Conservation (phyloP, 2,113 vertebrate species). For the Anolis carolinensis region DNA sequence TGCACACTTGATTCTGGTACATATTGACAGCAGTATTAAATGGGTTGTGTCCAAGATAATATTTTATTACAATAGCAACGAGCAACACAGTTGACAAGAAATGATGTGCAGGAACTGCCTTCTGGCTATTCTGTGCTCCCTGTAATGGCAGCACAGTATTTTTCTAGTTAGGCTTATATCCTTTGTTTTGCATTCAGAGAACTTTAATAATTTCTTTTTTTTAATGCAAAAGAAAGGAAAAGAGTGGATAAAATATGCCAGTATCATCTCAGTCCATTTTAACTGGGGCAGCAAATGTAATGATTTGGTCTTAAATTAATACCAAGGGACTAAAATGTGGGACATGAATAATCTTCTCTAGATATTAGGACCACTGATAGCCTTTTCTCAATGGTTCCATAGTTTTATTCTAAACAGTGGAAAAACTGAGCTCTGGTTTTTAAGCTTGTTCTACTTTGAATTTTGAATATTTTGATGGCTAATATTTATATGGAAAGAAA, state of each 20-base stretch:
- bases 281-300: constrained; percentile 55
- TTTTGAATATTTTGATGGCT: constrained; percentile 33
- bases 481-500: constrained; percentile 28
- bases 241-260: constrained; percentile 40
- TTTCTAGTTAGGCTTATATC: background rate
- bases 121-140: constrained; percentile 42
- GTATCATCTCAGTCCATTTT: constrained; percentile 54
- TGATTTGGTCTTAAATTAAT: constrained; percentile 44
- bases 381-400: constrained; percentile 23
- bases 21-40: background rate
- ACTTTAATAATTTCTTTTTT: constrained; percentile 41
- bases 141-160: constrained; percentile 40
- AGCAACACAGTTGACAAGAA: constrained; percentile 12
- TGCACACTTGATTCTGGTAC: background rate
- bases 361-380: constrained; percentile 23
- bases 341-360: constrained; percentile 54
- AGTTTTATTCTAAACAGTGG: constrained; percentile 13
- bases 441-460: constrained; percentile 38
- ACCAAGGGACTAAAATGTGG: constrained; percentile 35
- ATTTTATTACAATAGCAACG: constrained; percentile 33
- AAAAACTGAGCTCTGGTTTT: constrained; percentile 33
- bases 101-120: background rate
- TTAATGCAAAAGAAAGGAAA: background rate
- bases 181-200: constrained; percentile 39
- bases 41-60: background rate